Conservation (phyloP, 1,140 invertebrate genomes). For the Drosophila nigrodunni region DNA sequence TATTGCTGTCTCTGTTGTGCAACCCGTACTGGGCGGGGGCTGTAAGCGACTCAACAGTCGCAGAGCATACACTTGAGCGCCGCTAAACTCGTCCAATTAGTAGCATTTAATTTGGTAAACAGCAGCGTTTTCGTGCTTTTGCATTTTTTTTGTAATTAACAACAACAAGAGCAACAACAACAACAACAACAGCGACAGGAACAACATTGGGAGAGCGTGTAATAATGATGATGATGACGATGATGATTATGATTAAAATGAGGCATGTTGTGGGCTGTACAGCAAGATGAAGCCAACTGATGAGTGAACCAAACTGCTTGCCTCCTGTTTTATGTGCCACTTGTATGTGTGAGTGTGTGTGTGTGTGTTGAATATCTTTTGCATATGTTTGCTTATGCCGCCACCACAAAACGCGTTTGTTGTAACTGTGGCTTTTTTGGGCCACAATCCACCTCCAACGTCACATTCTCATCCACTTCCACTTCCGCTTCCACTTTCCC, state of each 20-base stretch:
- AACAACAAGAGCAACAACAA: conserved; percentile 51
- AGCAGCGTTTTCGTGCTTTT: conserved; percentile 82
- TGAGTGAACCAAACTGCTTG: conserved; percentile 47
- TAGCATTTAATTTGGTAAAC: conserved; percentile 83
- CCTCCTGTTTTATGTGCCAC: conserved; percentile 49
- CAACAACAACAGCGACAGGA: not conserved
- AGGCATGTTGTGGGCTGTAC: conserved; percentile 3
- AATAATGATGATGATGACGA: conserved; percentile 21
- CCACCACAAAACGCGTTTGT: conserved; percentile 46
- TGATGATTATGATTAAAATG: not conserved
- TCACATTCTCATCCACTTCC: conserved; percentile 21
- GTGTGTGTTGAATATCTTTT: conserved; percentile 32
- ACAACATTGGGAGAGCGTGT: conserved; percentile 9
- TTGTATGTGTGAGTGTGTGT: conserved; percentile 21
- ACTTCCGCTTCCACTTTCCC: conserved; percentile 22
- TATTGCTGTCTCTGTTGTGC: not conserved
- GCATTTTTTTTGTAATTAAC: conserved; percentile 82
- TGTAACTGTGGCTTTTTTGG: conserved; percentile 43
- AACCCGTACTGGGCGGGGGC: not conserved
- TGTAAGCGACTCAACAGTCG: conserved; percentile 55
- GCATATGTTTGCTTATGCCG: conserved; percentile 62
- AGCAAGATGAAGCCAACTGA: conserved; percentile 29
- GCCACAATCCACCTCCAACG: conserved; percentile 36
- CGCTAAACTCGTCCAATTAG: conserved; percentile 82
- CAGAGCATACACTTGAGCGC: conserved; percentile 73